Conservation (phyloP, 1,140 invertebrate genomes). For the Linepithema humile region DNA sequence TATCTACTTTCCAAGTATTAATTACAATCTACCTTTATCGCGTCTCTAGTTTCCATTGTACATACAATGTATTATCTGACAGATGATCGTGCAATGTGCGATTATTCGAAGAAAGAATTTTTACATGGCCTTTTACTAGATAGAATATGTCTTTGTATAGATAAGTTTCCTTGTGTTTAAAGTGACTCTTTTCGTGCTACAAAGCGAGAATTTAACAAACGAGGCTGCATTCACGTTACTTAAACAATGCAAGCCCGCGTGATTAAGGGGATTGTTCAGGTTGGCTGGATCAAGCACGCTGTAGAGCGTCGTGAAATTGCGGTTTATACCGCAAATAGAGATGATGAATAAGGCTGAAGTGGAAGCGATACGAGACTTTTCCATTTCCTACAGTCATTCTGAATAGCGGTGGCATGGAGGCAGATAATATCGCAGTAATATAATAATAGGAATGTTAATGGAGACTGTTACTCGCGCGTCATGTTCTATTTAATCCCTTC, state of each 20-base stretch:
- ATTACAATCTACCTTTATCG: too few relatives aligned
- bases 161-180: conserved; percentile 22
- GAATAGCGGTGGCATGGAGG: neutral
- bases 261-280: conserved; percentile 53
- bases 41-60: neutral
- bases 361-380: conserved; percentile 14
- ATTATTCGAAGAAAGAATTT: neutral
- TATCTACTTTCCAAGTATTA: neutral
- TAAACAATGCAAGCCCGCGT: conserved; percentile 51
- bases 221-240: conserved; percentile 10
- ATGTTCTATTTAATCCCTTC: neutral
- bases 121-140: neutral
- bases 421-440: conserved; percentile 15
- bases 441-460: conserved; percentile 32
- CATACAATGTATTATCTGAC: neutral
- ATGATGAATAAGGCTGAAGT: conserved; percentile 53
- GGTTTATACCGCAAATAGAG: conserved; percentile 37
- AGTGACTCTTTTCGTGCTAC: conserved; percentile 1
- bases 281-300: conserved; percentile 3
- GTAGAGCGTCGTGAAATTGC: conserved; percentile 49
- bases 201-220: conserved; percentile 52
- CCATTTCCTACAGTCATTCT: conserved; percentile 17
- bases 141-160: neutral
- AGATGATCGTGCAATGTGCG: neutral
- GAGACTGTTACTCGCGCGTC: neutral